A percentile compares a stretch with the other conserved stretches of the same genome.
phyloP scores from a whole-genome alignment of 2,113 vertebrate species.

The Phyllostomus discolor region DNA sequence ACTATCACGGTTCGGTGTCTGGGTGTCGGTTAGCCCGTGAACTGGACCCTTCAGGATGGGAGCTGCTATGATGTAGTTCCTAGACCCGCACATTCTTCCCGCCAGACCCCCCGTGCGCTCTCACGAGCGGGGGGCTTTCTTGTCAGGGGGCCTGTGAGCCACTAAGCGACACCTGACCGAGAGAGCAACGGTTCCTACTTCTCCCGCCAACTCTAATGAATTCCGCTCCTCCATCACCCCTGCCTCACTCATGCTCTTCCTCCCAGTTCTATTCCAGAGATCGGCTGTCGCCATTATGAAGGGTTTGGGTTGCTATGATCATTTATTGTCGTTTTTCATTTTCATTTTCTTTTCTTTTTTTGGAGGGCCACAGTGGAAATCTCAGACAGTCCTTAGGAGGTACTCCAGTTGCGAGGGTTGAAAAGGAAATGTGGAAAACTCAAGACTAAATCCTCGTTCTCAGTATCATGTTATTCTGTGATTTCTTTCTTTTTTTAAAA shows the following conservation, averaged over 20 bases:
- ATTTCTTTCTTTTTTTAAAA: not conserved
- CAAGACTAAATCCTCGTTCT: not conserved
- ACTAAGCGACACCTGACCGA: not conserved
- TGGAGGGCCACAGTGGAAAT: not conserved
- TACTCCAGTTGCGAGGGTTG: too few relatives aligned
- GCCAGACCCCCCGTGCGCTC: not conserved
- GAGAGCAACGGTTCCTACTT: not conserved
- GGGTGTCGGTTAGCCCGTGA: too few relatives aligned
- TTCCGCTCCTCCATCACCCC: too few relatives aligned
- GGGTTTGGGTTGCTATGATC: not conserved
- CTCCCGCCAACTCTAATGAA: not conserved
- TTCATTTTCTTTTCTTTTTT: not conserved
- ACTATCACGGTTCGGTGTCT: not conserved
- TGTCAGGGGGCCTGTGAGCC: not conserved
- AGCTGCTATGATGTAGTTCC: not conserved
- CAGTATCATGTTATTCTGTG: too few relatives aligned
- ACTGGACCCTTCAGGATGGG: not conserved
- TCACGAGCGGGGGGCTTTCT: not conserved
- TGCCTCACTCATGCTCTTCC: not conserved
- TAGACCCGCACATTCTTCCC: not conserved
- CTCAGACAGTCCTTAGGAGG: not conserved
- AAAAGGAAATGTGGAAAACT: not conserved
- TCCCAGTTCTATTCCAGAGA: not conserved
- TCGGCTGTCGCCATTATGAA: not conserved
- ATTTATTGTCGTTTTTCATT: not conserved